phyloP scores from a whole-genome alignment of 2,113 vertebrate species.

The Poecile atricapillus region DNA sequence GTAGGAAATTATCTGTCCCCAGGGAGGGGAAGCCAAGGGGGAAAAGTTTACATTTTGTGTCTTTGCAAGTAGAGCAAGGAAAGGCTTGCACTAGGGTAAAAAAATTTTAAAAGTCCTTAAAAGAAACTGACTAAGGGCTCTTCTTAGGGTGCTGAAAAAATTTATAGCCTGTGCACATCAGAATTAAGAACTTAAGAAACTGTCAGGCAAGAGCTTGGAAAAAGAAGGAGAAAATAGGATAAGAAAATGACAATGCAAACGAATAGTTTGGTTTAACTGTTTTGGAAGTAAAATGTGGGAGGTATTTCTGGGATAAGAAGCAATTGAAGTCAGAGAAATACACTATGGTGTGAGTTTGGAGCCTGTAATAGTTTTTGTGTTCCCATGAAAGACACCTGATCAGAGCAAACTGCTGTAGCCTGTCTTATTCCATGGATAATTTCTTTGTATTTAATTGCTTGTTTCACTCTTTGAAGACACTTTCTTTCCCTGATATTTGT shows the following conservation, averaged over 20 bases:
- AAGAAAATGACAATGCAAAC: neutral
- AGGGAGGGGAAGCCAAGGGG: neutral
- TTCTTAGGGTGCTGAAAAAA: neutral
- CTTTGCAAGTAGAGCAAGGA: neutral
- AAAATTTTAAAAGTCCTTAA: neutral
- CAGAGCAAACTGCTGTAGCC: neutral
- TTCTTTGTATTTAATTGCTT: conserved; percentile 1
- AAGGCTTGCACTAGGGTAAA: neutral
- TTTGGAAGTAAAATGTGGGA: neutral
- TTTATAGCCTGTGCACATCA: neutral
- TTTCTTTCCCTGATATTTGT: neutral
- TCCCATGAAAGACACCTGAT: neutral
- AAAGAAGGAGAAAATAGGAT: neutral
- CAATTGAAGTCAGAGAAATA: neutral
- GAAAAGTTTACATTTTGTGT: neutral
- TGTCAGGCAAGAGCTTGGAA: neutral
- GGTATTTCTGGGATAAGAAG: neutral
- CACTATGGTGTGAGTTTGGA: neutral
- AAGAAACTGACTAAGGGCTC: neutral
- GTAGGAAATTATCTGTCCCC: neutral
- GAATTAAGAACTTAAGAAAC: neutral
- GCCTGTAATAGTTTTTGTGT: neutral
- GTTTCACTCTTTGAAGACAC: neutral
- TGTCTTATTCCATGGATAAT: neutral
- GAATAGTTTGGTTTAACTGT: neutral